Evolutionary conservation across 2,113 vertebrate species (phyloP).

Genomic region (Hypocryptadius cinnamomeus): DNA sequence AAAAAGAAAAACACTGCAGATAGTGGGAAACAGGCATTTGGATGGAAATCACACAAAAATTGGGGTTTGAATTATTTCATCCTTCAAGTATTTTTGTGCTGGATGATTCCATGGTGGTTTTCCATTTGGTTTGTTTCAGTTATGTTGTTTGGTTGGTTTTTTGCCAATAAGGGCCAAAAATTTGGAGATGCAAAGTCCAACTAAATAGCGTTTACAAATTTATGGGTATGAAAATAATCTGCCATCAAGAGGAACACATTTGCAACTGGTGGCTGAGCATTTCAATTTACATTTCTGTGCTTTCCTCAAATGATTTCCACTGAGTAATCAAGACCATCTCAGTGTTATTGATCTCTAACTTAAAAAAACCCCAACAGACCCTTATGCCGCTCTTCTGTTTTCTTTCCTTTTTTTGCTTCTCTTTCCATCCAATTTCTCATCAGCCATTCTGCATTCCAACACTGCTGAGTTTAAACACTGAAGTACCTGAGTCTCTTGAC

Average conservation of each 20-base stretch:
- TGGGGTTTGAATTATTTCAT: not conserved
- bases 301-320: not conserved
- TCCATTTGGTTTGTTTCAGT: not conserved
- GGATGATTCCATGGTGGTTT: not conserved
- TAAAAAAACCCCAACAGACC: rapidly evolving
- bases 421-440: not conserved
- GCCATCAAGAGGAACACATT: not conserved
- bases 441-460: not conserved
- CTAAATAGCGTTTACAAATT: not conserved
- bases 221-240: not conserved
- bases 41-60: not conserved
- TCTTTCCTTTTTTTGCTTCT: not conserved
- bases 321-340: not conserved
- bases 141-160: not conserved
- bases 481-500: not conserved
- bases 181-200: not conserved
- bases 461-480: not conserved
- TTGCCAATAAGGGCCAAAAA: not conserved
- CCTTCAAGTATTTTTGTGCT: not conserved
- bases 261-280: not conserved
- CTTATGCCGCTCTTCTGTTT: not conserved
- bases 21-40: not conserved
- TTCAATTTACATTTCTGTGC: not conserved
- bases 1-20: not conserved
- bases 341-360: not conserved